phyloP scores from a whole-genome alignment of 2,797 vertebrate species.

The Cygnus olor region DNA sequence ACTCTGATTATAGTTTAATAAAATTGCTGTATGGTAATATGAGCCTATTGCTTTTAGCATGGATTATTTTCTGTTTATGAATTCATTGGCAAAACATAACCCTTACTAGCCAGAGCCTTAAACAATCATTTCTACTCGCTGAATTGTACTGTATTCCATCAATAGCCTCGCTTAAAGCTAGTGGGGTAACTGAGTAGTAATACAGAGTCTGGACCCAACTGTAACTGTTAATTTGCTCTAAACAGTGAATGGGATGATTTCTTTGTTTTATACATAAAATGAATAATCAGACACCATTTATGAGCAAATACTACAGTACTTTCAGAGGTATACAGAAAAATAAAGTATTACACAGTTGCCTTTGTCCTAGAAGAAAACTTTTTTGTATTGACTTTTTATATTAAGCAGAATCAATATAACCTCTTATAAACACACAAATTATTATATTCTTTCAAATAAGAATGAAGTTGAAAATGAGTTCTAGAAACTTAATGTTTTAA shows the following conservation, averaged over 20 bases:
- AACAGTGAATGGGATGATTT: not conserved
- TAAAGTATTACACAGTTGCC: not conserved
- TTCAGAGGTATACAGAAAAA: not conserved
- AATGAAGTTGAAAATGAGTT: not conserved
- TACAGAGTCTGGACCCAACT: not conserved
- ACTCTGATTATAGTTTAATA: constrained; percentile 50
- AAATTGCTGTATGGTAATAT: not conserved
- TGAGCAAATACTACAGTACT: not conserved
- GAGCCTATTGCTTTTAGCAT: not conserved
- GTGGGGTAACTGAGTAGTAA: not conserved
- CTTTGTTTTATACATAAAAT: not conserved
- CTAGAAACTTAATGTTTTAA: not conserved
- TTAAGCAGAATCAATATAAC: not conserved
- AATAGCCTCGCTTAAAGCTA: not conserved
- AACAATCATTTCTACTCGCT: not conserved
- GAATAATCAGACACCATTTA: not conserved
- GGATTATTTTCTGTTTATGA: constrained; percentile 2
- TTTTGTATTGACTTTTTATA: not conserved
- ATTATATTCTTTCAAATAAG: not conserved
- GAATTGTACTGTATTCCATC: not conserved
- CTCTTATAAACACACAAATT: not conserved
- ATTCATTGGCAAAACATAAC: not conserved
- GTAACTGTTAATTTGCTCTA: not conserved
- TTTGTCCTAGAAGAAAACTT: not conserved
- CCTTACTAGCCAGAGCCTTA: not conserved